Base-by-base conservation (phyloP, 2,797 vertebrate genomes). In the Cyprinodon diabolis region DNA sequence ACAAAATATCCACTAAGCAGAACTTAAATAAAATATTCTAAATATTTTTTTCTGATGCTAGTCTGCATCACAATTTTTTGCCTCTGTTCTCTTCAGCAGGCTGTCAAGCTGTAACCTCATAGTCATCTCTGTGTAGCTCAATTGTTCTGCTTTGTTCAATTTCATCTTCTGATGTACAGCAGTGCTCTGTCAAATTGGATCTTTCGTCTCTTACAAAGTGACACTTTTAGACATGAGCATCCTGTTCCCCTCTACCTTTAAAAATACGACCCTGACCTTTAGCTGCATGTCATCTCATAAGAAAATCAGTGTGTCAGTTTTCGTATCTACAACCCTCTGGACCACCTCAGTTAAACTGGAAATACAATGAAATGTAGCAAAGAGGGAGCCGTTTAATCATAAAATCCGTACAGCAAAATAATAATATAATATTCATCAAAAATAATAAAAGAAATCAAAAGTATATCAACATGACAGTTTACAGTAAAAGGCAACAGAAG, bases 211-310 rank as follows among this genome's bases (percentile, higher is more conserved):
- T 57, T 21, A 43, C 60, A 71, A 35, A 68, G 68, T 69, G 66
- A 65, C 25, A 69, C 69, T 66, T 23, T 56, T 14, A 40, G 21
- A 48, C 0, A 0, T 11, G 6, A 12, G 30, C 23, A n/a, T 25
- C 23, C 40, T 30, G 17, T 69, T 6, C 57, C 66, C 40, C 48
- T 66, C 19, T 49, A 51, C 43, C 43, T 72, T 72, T 40, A 43
- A 56, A 72, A 12, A 75, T 66, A 69, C 73, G 51, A 70, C 69
- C 9, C 11, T 73, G 76, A 76, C 67, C 70, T 68, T 76, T 52
- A 67, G 35, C 55, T 23, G 21, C 37, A 57, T 56, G 69, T 75
- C 65, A 60, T 58, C 58, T 67, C 51, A 10, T 8, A 23, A 68
- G 51, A 79, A 58, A 76, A 68, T 51, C 56, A 45, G 15, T 23